A percentile compares a stretch with the other conserved stretches of the same genome.
Conservation (phyloP, 2,797 vertebrate genomes). For the Gymnodraco acuticeps region DNA sequence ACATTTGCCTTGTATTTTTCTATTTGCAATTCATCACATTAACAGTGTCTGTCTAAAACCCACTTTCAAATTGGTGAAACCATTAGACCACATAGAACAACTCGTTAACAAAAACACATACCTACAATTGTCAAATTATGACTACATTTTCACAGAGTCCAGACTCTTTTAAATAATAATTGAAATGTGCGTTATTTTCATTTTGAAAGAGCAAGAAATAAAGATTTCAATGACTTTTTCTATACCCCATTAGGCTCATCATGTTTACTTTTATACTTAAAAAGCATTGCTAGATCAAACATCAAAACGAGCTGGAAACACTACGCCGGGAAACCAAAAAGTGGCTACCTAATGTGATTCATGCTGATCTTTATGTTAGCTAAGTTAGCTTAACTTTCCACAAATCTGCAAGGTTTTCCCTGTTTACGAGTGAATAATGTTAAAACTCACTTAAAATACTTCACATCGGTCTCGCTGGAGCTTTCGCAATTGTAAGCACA, state of each 20-base stretch:
- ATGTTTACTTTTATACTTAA: background rate
- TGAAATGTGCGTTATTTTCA: too few relatives aligned
- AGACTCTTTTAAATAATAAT: too few relatives aligned
- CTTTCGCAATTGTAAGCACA: slow-evolving; percentile 76
- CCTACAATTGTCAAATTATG: too few relatives aligned
- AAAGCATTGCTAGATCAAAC: background rate
- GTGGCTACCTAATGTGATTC: too few relatives aligned
- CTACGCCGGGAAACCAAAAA: background rate
- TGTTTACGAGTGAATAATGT: background rate
- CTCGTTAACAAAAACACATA: too few relatives aligned
- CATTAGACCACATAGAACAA: too few relatives aligned
- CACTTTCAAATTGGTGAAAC: too few relatives aligned
- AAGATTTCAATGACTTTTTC: too few relatives aligned
- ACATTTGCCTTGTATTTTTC: background rate
- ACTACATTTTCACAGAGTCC: too few relatives aligned
- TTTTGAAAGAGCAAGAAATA: too few relatives aligned
- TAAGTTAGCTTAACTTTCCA: background rate
- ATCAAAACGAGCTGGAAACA: background rate
- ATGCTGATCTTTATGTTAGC: slow-evolving; percentile 12
- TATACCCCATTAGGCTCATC: background rate
- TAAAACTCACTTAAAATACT: slow-evolving; percentile 79
- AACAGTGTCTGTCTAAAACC: too few relatives aligned
- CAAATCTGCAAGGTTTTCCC: background rate
- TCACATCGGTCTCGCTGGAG: slow-evolving; percentile 61
- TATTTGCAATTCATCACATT: too few relatives aligned